These are phyloP conservation scores for Monoplex corrugatus DNA, from an alignment of 2,888 invertebrate genomes.

Conservation along the genomic window DNA sequence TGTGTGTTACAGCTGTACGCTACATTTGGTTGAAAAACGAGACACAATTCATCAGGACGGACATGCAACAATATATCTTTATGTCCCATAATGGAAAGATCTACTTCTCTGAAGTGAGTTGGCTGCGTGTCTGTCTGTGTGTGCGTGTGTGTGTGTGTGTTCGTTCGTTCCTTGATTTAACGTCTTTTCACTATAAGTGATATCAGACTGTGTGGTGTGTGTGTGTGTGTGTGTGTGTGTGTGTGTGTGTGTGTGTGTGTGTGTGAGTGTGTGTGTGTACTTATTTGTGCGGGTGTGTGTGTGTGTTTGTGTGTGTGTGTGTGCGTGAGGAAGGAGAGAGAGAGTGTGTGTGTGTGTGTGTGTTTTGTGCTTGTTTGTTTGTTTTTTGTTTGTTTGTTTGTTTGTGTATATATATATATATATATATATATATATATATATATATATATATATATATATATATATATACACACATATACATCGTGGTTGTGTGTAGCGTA, in stretches of 20 bases:
- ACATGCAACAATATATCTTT: constrained; percentile 90
- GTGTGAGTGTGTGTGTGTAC: not conserved
- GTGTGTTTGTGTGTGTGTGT: not conserved
- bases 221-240: not conserved
- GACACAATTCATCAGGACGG: constrained; percentile 96
- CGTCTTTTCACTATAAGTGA: too few species aligned
- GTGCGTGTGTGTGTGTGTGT: not conserved
- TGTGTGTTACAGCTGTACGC: constrained; percentile 60
- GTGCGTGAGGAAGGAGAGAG: not conserved
- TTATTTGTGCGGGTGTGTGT: not conserved
- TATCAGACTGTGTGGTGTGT: not conserved
- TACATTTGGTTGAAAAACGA: constrained; percentile 95
- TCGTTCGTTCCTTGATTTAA: not conserved
- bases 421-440: not conserved
- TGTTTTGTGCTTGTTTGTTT: not conserved
- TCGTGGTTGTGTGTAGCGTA: too few species aligned
- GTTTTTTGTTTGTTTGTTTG: not conserved
- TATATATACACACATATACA: not conserved
- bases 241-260: not conserved
- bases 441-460: not conserved
- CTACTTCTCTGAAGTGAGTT: constrained; percentile 93
- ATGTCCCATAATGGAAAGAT: constrained; percentile 96
- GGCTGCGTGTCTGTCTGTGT: not conserved
- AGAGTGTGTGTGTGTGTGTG: not conserved
- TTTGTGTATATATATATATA: not conserved